Evolutionary conservation across 2,797 vertebrate species (phyloP).

Genomic region (Helostoma temminkii): DNA sequence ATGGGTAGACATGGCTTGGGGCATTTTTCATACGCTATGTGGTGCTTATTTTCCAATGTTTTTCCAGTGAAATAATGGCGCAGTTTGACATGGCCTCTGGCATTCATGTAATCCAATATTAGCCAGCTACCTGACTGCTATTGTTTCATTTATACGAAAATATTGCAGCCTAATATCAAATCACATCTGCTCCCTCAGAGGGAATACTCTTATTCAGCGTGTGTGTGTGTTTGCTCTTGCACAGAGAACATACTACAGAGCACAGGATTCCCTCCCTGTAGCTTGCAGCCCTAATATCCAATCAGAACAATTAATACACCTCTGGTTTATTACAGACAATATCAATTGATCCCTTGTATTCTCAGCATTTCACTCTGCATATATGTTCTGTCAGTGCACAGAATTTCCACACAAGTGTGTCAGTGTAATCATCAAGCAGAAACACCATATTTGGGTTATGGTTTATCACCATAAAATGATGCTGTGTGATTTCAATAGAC

Average conservation of each 20-base stretch:
- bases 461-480: too few species aligned
- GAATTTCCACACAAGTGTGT: too few species aligned
- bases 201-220: slow-evolving; percentile 30
- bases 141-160: slow-evolving; percentile 75
- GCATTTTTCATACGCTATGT: slow-evolving; percentile 50
- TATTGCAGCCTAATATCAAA: slow-evolving; percentile 59
- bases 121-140: slow-evolving; percentile 64
- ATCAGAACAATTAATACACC: slow-evolving; percentile 68
- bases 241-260: slow-evolving; percentile 44
- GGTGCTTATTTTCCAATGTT: slow-evolving; percentile 65
- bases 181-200: slow-evolving; percentile 50
- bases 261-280: slow-evolving; percentile 42
- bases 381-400: too few species aligned
- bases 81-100: slow-evolving; percentile 69
- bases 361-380: too few species aligned
- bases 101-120: slow-evolving; percentile 73
- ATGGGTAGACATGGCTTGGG: slow-evolving; percentile 51
- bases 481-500: too few species aligned
- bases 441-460: too few species aligned
- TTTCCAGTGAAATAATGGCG: slow-evolving; percentile 57
- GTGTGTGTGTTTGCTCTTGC: slow-evolving; percentile 15
- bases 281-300: slow-evolving; percentile 48
- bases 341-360: slow-evolving; percentile 24
- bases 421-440: too few species aligned
- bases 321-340: slow-evolving; percentile 36